Conservation (phyloP, 2,113 vertebrate genomes). For the Lamprotornis superbus region DNA sequence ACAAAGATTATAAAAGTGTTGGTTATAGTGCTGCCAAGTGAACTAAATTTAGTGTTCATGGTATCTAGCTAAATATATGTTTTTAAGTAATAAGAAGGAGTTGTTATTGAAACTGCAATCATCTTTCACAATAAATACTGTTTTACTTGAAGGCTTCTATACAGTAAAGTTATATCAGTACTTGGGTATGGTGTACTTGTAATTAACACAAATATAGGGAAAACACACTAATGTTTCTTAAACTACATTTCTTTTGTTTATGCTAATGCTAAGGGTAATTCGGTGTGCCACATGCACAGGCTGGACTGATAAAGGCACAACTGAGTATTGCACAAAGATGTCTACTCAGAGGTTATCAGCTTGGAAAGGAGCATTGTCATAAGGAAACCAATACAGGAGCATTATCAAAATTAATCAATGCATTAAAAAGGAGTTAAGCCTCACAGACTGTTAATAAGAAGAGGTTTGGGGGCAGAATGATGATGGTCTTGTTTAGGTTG, state of each 20-base stretch:
- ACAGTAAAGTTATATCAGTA: conserved; percentile 59
- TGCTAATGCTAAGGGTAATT: conserved; percentile 39
- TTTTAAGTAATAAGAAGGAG: conserved; percentile 69
- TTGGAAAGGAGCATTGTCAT: background rate
- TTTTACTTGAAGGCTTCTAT: conserved; percentile 62
- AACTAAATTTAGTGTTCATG: conserved; percentile 71
- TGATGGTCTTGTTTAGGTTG: background rate
- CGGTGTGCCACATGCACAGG: background rate
- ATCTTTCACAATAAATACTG: conserved; percentile 69
- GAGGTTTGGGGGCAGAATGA: background rate
- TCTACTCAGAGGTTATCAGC: background rate
- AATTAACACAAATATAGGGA: conserved; percentile 56
- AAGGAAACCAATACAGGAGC: background rate
- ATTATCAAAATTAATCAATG: background rate
- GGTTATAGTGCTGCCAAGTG: conserved; percentile 66
- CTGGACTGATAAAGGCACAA: background rate
- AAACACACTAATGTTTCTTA: conserved; percentile 18
- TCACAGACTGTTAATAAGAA: accelerated
- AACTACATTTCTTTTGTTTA: conserved; percentile 30
- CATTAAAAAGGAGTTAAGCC: background rate
- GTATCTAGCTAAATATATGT: conserved; percentile 71
- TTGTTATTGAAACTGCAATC: conserved; percentile 70
- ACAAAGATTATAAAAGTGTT: conserved; percentile 60
- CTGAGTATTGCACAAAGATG: background rate
- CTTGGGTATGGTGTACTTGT: conserved; percentile 33